phyloP scores from a whole-genome alignment of 2,888 invertebrate species.

The Hymenopus coronatus region DNA sequence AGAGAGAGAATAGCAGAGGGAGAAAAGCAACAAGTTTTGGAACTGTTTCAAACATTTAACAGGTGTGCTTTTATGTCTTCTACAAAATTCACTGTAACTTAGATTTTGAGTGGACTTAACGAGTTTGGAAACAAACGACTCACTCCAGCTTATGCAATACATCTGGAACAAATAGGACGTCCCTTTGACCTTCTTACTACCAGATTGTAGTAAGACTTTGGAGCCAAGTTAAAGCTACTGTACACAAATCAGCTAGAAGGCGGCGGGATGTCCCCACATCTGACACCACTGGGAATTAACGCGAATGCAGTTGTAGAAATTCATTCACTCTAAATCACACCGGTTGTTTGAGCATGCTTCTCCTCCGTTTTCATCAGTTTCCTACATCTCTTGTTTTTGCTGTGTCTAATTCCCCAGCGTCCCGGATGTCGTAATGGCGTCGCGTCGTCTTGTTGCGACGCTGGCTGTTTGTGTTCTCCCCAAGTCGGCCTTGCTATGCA shows the following conservation, averaged over 20 bases:
- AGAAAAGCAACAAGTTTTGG: too few relatives aligned
- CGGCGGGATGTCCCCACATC: background rate
- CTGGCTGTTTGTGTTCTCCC: background rate
- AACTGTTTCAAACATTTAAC: too few relatives aligned
- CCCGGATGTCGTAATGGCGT: background rate
- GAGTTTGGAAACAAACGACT: too few relatives aligned
- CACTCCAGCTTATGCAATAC: background rate
- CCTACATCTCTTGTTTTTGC: background rate
- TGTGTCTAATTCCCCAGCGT: background rate
- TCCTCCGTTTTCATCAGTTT: background rate
- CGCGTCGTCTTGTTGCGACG: background rate
- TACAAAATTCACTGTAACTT: too few relatives aligned
- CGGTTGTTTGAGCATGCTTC: background rate
- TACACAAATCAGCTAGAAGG: background rate
- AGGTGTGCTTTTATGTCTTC: too few relatives aligned
- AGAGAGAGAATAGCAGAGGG: too few relatives aligned
- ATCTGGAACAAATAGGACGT: background rate
- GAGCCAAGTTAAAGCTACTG: background rate
- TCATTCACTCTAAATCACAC: background rate
- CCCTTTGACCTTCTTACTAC: background rate
- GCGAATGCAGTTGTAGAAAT: background rate
- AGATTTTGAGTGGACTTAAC: too few relatives aligned
- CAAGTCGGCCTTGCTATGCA: background rate
- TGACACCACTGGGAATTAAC: background rate
- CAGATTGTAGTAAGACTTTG: background rate